Percentiles rank a stretch among this genome's conserved stretches.
Evolutionary conservation across 1,140 invertebrate species (phyloP).

Genomic region (Nautilus pompilius): DNA sequence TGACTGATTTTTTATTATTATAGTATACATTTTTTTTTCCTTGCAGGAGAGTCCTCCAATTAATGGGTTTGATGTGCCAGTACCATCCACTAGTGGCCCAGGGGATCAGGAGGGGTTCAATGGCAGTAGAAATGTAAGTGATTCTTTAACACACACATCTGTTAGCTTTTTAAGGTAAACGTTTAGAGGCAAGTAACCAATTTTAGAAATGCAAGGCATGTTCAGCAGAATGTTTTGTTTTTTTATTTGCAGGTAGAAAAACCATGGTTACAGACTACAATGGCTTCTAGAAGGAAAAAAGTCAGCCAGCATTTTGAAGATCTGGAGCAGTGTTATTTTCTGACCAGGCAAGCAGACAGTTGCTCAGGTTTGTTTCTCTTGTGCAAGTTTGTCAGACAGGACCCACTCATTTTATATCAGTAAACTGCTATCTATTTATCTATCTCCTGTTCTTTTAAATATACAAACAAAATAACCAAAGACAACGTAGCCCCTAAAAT

Average conservation of each 20-base stretch:
- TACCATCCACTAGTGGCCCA: conserved; percentile 38
- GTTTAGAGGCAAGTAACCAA: too few relatives aligned
- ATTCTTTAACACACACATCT: too few relatives aligned
- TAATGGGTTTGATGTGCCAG: conserved; percentile 31
- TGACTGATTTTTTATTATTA: background rate
- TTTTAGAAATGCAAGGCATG: too few relatives aligned
- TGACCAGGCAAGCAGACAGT: conserved; percentile 57
- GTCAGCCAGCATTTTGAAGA: conserved; percentile 88
- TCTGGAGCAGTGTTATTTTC: conserved; percentile 84
- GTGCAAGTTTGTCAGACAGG: too few relatives aligned
- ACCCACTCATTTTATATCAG: too few relatives aligned
- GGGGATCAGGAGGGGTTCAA: conserved; percentile 55
- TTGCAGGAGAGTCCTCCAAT: conserved; percentile 40
- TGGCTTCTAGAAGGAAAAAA: conserved; percentile 69
- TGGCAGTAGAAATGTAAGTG: conserved; percentile 59
- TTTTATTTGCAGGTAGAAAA: conserved; percentile 23
- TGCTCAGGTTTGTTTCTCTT: too few relatives aligned
- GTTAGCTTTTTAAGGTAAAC: too few relatives aligned
- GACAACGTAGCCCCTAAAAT: too few relatives aligned
- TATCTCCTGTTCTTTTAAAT: too few relatives aligned
- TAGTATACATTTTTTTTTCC: background rate
- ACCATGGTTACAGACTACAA: conserved; percentile 47
- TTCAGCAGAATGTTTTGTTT: too few relatives aligned
- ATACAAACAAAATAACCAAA: too few relatives aligned
- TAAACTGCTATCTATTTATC: too few relatives aligned